Evolutionary conservation across 1,140 invertebrate genomes (phyloP), one percentile per base, ranked within the genome.

Genomic region (Pseudachorutes palmiensis): DNA sequence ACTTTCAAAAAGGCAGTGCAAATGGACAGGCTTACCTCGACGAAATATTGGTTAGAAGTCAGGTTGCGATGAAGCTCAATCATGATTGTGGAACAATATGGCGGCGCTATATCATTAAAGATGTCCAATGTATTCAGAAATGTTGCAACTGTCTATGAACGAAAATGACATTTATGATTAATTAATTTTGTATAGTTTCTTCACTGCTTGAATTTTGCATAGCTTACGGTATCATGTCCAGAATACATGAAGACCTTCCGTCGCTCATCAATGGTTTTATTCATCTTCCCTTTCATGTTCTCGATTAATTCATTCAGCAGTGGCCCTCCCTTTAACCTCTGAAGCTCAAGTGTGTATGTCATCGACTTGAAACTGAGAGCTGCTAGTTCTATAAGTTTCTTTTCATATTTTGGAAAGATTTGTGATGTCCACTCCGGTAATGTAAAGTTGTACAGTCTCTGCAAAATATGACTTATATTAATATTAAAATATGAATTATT

Each of bases 351-450:
- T 66, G 84, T 88, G 74, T 88, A 85, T 1, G 88, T 86, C 72
- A 88, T 85, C 19, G 89, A 74, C 16, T 83, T 81, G 66, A 91
- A 85, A 75, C 85, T 88, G 1, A 83, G 77, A 72, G 84, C 84
- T 1, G 86, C 36, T 12, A 63, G 24, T 9, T 63, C 26, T 31
- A 85, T 0, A 90, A 79, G 31, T 82, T 74, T 63, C 80, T 79
- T 82, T 92, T 86, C 76, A 84, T 81, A 45, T 82, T 75, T 86
- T 29, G 32, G 41, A n/a, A 68, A 89, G 33, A 86, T 85, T 69
- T 83, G 80, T 72, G 82, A 82, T 0, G 88, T 85, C 88, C 88
- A 89, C 57, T 83, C 79, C 0, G 89, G 89, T 22, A 92, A 74
- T 29, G 81, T 79, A 22, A 90, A 76, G 24, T 84, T 83, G 26